Evolutionary conservation across 2,797 vertebrate species (phyloP).

Genomic region (Lemur catta): DNA sequence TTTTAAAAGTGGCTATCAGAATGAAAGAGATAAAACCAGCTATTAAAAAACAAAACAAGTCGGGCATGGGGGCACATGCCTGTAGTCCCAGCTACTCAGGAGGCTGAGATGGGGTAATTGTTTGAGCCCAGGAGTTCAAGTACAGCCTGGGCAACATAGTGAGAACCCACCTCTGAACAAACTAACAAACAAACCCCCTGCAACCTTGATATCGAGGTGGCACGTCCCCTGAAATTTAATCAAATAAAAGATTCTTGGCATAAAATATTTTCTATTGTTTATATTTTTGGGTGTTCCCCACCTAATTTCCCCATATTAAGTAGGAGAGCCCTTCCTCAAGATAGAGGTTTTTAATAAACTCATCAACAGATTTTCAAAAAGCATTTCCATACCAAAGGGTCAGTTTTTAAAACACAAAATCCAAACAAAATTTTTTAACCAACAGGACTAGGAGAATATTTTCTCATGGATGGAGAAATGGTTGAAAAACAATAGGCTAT

Average conservation of each 20-base stretch:
- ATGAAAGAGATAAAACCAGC: neutral
- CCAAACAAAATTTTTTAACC: neutral
- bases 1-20: neutral
- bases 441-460: neutral
- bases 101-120: neutral
- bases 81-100: neutral
- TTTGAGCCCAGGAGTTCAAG: neutral
- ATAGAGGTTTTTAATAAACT: neutral
- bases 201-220: neutral
- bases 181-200: neutral
- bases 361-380: neutral
- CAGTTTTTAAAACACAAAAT: neutral
- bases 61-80: neutral
- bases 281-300: neutral
- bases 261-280: conserved; percentile 24
- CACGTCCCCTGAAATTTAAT: conserved; percentile 10
- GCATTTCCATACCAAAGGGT: neutral
- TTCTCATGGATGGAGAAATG: neutral
- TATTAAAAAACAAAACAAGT: conserved; percentile 10
- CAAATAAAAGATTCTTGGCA: neutral
- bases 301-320: neutral
- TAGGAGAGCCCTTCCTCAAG: neutral
- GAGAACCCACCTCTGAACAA: neutral
- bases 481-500: neutral
- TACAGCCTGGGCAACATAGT: neutral